Base-by-base conservation (phyloP, 64 coral and sea anemone species). In the Montipora capricornis region DNA sequence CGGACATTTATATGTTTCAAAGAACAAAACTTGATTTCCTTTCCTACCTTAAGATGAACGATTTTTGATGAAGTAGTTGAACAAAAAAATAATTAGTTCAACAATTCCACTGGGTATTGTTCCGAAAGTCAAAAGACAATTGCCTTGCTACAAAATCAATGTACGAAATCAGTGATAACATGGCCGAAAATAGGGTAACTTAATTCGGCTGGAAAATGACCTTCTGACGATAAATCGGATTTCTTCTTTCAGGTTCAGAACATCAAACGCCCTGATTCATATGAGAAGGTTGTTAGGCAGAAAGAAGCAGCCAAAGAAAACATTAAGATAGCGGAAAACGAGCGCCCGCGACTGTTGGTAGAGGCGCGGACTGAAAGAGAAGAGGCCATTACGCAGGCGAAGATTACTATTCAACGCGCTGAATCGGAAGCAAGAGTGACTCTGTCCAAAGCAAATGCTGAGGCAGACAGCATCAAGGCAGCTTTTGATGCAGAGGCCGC, bases 291-390 rank as follows among this genome's bases (percentile, higher is more conserved):
- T 11, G 50, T 98, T 7, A 76, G 90, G 8, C 6, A 9, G 3
- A 76, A 98, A 78, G 96, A 98, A 71, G 20, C 83, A 2, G 96
- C 96, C 52, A 92, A 98, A 77, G 96, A 98, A 80, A 98, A 95
- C 74, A 98, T 98, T 44, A 89, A 93, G 48, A 83, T 95, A 1
- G 93, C 94, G 2, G 74, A 90, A 62, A 87, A 82, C 6, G 90
- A 98, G 69, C 87, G 96, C 57, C 96, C 96, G 5, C 93, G 96
- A 24, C 58, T 73, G 11, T 17, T 98, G 0, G 89, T 95, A 10
- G 58, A 89, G 61, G 96, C 94, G 4, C 20, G 76, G 12, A 82
- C 96, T 7, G 75, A 47, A 2, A 89, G 84, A 75, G 75, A 98
- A 85, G 84, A 95, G 74, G 96, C 96, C 47, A 87, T 85, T 13